phyloP scores from a whole-genome alignment of 1,140 invertebrate species.

The Cydia splendana region DNA sequence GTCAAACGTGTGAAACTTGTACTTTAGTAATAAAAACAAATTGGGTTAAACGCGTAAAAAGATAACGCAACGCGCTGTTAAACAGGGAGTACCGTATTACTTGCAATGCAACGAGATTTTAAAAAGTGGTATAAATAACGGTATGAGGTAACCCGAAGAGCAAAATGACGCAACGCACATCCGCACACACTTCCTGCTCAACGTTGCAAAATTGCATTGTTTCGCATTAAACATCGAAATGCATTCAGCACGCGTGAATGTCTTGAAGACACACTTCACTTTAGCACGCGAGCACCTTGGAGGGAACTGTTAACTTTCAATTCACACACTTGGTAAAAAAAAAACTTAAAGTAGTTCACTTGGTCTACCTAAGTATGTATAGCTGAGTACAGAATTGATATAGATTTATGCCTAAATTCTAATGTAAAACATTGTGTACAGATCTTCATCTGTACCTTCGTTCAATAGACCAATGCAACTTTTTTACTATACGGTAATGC shows the following conservation, averaged over 20 bases:
- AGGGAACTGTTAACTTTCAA: background rate
- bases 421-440: background rate
- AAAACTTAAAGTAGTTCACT: background rate
- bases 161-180: constrained; percentile 20
- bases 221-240: constrained; percentile 14
- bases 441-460: no score
- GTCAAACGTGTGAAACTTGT: constrained; percentile 20
- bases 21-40: constrained; percentile 17
- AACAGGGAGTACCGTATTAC: constrained; percentile 2
- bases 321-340: background rate
- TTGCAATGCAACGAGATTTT: constrained; percentile 5
- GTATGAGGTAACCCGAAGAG: constrained; percentile 22
- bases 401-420: background rate
- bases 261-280: constrained; percentile 15
- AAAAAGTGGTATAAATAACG: background rate
- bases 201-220: constrained; percentile 26
- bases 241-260: constrained; percentile 1
- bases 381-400: background rate
- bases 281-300: constrained; percentile 1
- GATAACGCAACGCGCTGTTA: constrained; percentile 16
- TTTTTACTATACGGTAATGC: background rate
- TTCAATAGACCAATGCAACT: background rate
- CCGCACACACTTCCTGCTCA: constrained; percentile 17
- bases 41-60: constrained; percentile 13
- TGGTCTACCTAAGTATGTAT: background rate